Conservation (phyloP, 2,797 vertebrate genomes). For the Chrysocyon brachyurus region DNA sequence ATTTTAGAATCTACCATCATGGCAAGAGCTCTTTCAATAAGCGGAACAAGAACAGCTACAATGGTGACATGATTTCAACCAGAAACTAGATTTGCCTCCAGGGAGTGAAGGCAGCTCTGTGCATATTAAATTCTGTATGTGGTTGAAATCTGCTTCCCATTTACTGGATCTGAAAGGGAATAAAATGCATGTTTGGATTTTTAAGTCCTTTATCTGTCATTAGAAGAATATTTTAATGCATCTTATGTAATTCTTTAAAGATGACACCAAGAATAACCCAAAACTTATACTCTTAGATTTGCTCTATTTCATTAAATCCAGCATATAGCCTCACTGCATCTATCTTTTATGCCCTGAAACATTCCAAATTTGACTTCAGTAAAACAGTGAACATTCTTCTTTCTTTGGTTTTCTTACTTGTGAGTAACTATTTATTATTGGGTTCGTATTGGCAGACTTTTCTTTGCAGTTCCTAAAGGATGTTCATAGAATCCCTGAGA, state of each 20-base stretch:
- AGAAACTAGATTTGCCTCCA: constrained; percentile 69
- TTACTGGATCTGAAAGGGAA: not conserved
- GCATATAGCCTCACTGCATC: not conserved
- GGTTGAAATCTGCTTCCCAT: constrained; percentile 14
- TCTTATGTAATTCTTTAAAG: constrained; percentile 65
- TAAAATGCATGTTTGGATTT: constrained; percentile 51
- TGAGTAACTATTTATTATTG: not conserved
- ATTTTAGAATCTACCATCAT: constrained; percentile 30
- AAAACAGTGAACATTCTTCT: constrained; percentile 6
- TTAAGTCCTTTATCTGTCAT: constrained; percentile 59
- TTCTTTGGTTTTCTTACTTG: not conserved
- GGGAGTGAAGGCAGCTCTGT: not conserved
- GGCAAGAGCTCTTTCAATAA: constrained; percentile 15
- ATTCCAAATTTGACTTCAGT: constrained; percentile 21
- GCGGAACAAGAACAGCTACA: constrained; percentile 25
- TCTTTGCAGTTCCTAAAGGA: not conserved
- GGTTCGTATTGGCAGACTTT: not conserved
- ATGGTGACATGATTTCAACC: constrained; percentile 54
- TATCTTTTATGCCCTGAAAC: constrained; percentile 31
- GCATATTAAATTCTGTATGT: constrained; percentile 51
- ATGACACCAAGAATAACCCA: constrained; percentile 65
- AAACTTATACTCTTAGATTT: not conserved
- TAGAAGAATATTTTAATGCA: constrained; percentile 56
- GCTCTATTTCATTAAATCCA: constrained; percentile 57
- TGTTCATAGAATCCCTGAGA: not conserved